phyloP scores from a whole-genome alignment of 2,797 vertebrate species.

The Sebastes trivittatus region DNA sequence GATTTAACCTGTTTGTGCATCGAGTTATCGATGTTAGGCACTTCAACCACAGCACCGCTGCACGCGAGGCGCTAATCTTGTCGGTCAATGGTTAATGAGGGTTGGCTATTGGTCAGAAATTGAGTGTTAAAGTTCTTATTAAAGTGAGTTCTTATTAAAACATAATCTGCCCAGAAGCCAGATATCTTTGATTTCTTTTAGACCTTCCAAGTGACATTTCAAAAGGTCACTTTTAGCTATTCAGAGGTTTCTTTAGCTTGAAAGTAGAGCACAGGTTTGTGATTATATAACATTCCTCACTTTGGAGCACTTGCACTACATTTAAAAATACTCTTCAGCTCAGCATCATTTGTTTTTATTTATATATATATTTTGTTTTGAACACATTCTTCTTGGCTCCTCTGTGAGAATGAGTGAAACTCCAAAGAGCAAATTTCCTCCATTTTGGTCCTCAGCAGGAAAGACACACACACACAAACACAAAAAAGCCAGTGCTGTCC shows the following conservation, averaged over 20 bases:
- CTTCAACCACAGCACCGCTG: background rate
- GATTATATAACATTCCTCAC: background rate
- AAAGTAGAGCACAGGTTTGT: slow-evolving; percentile 6
- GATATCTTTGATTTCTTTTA: background rate
- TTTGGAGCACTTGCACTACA: background rate
- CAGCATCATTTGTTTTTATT: background rate
- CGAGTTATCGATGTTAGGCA: background rate
- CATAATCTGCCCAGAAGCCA: background rate
- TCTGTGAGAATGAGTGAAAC: background rate
- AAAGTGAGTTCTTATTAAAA: background rate
- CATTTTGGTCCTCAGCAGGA: background rate
- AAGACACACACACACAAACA: background rate
- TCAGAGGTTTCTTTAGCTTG: background rate
- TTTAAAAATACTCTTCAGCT: background rate
- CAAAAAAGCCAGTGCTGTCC: slow-evolving; percentile 12
- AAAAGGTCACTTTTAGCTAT: slow-evolving; percentile 23
- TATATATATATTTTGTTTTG: background rate
- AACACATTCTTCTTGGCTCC: background rate
- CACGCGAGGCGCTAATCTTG: background rate
- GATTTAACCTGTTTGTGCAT: background rate
- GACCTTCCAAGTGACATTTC: slow-evolving; percentile 34
- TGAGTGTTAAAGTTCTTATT: background rate
- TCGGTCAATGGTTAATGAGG: background rate
- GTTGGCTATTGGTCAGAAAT: background rate
- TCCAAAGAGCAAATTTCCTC: background rate